Base-by-base conservation (phyloP, 2,888 invertebrate genomes). In the Schizotus pectinicornis region DNA sequence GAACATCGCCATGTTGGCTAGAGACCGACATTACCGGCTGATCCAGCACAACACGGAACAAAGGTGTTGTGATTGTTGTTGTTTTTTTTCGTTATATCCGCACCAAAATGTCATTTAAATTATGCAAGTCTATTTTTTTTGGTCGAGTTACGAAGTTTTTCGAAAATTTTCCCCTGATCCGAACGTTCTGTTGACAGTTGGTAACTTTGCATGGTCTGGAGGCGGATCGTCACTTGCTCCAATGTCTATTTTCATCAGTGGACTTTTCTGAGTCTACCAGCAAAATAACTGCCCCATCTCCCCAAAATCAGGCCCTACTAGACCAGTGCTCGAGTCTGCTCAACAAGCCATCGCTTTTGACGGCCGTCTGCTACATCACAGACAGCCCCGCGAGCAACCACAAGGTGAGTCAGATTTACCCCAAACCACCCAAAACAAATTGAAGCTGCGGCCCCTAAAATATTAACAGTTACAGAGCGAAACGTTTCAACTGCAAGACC, bases 201-300 rank as follows among this genome's bases (percentile, higher is more conserved):
- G 90, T 95, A 77, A 87, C 87, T 84, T 86, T 89, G 79, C 92
- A 94, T 88, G 96, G 96, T 82, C 88, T 94, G 84, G 95, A 96
- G 88, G 95, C 95, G 83, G 95, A 96, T 86, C 90, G 95, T 84
- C 95, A 96, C 86, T 88, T 95, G 81, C 88, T 95, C 85, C 94
- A 93, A 86, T 93, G 93, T 84, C 88, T 97, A 81, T 91, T 96
- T 82, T 92, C 94, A 75, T 88, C 88, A 75, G 89, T 95, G 79
- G 90, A 94, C 80, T 91, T 94, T 85, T 89, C 83, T 78, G 85
- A 85, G 73, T 84, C 83, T 64, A 73, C 84, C 73, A 78, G 84
- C 82, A 82, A 86, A 68, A 83, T 86, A 63, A 84, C 86, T 62
- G 80, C 80, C 65, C 76, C 79, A 65, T 80, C 79, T 62, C 83